Base-by-base conservation (phyloP, 2,113 vertebrate species). In the Nymphicus hollandicus region DNA sequence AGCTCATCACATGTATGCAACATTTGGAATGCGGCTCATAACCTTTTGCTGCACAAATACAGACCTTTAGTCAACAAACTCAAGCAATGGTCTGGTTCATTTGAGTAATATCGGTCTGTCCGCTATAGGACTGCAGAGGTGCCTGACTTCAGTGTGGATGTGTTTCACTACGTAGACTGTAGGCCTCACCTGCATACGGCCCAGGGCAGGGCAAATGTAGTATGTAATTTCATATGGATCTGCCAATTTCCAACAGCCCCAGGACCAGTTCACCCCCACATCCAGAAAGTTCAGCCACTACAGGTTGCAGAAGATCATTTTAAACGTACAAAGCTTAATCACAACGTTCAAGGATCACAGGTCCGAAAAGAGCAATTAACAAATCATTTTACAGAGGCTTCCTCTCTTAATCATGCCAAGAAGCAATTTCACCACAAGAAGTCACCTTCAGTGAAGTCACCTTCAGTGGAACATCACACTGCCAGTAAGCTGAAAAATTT, bases 21-120 rank as follows among this genome's bases (percentile, higher is more conserved):
- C 64, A 78, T 68, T 91, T 81, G 82, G 58, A 93, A 86, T 37
- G 47, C 6, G 1, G 8, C 68, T 93, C 31, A 53, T 86, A 96
- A 81, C 27, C 72, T 91, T 6, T 79, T 86, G 76, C 72, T 91
- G 56, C 86, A 91, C 41, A 88, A 81, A 78, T 86, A 87, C 0
- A 93, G 85, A 58, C 22, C 46, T 52, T 77, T 9, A 53, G 69
- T 92, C 56, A 78, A 92, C 20, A 69, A 88, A 68, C n/a, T 81
- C 56, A 61, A 84, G 76, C 47, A 84, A 49, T 16, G n/a, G n/a
- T 61, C 88, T 82, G 22, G 63, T 68, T 80, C 50, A 43, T 53
- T 41, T 39, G 10, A 81, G 39, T 52, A 68, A 78, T 86, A 81
- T 60, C 35, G 39, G 35, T 11, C 41, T 10, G 28, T 17, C 50